Conservation (phyloP, 2,113 vertebrate species). For the Piliocolobus tephrosceles region DNA sequence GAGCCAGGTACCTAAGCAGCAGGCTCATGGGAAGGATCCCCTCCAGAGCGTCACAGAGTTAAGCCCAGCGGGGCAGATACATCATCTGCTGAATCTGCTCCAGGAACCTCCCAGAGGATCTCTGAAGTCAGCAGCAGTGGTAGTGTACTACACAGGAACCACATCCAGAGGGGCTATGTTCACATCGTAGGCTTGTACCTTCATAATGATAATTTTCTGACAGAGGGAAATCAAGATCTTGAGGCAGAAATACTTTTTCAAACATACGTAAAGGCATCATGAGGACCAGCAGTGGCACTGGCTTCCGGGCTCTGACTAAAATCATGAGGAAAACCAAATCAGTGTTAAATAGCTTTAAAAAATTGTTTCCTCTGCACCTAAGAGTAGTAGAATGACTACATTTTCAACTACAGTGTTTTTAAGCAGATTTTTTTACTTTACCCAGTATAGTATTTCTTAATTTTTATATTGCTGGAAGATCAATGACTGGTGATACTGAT, state of each 20-base stretch:
- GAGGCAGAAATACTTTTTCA: background rate
- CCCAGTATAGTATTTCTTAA: background rate
- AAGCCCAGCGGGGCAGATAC: no score
- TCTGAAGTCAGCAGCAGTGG: background rate
- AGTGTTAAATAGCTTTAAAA: background rate
- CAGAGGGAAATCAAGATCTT: background rate
- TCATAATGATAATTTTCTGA: background rate
- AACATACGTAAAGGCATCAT: background rate
- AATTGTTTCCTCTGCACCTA: background rate
- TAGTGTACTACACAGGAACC: background rate
- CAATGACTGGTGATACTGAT: background rate
- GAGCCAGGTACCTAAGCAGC: background rate
- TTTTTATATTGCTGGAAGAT: background rate
- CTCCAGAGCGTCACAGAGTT: background rate
- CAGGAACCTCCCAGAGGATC: background rate
- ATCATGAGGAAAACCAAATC: background rate
- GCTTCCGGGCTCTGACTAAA: background rate
- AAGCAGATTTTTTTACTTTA: background rate
- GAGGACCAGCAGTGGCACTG: background rate
- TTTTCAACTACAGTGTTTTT: background rate
- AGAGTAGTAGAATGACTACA: background rate
- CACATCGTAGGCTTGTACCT: background rate
- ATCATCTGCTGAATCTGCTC: background rate
- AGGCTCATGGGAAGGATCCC: background rate
- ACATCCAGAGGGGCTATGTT: background rate